A percentile compares a stretch with the other conserved stretches of the same genome.
Conservation (phyloP, 2,797 vertebrate genomes). For the Ambastaia sidthimunki region DNA sequence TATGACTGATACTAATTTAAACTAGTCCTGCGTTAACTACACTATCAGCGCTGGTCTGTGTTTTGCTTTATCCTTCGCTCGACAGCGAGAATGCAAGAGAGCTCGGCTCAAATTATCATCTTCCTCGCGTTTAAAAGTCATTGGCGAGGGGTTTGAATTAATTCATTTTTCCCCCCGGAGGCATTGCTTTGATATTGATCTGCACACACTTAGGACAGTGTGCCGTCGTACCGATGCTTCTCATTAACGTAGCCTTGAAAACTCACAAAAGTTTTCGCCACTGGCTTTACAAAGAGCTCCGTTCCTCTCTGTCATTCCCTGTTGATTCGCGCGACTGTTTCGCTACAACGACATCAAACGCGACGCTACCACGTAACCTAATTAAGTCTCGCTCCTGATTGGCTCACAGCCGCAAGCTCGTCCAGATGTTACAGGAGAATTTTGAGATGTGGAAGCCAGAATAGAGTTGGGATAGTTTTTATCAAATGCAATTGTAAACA, state of each 20-base stretch:
- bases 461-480: not conserved
- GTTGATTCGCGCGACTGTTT: slow-evolving; percentile 40
- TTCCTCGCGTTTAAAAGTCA: slow-evolving; percentile 71
- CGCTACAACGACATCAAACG: slow-evolving; percentile 42
- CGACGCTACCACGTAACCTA: slow-evolving; percentile 34
- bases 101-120: slow-evolving; percentile 66
- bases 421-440: not conserved
- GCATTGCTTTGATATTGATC: slow-evolving; percentile 80
- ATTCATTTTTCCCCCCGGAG: slow-evolving; percentile 61
- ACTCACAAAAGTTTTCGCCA: slow-evolving; percentile 27
- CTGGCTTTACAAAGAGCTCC: slow-evolving; percentile 33
- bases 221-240: slow-evolving; percentile 73
- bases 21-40: slow-evolving; percentile 70
- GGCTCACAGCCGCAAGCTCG: slow-evolving; percentile 12
- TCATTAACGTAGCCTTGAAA: slow-evolving; percentile 76
- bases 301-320: slow-evolving; percentile 35
- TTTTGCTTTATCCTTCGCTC: no score
- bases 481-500: not conserved
- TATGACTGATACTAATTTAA: slow-evolving; percentile 84
- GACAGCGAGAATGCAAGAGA: no score
- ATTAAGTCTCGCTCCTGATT: slow-evolving; percentile 32
- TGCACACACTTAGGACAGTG: slow-evolving; percentile 59
- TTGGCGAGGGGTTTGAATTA: slow-evolving; percentile 64
- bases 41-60: slow-evolving; percentile 50
- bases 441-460: not conserved